These are phyloP conservation scores for Mionectes olivaceus DNA, from an alignment of 2,797 vertebrate species.

Conservation along the genomic window DNA sequence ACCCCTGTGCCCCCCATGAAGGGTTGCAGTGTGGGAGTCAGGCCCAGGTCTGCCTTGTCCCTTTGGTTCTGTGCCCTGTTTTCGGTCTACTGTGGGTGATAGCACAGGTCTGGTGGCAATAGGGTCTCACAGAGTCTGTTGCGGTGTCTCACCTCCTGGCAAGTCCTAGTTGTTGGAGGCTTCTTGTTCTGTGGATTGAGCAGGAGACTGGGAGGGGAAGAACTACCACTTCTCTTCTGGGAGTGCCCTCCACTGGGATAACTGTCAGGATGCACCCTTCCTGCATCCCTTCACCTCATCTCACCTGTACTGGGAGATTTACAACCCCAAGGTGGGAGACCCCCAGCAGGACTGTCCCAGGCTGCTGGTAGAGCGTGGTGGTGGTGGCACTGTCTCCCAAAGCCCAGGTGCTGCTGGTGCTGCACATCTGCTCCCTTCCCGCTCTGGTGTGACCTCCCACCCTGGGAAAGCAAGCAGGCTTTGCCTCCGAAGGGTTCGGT, in stretches of 20 bases:
- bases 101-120: background rate
- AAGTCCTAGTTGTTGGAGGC: background rate
- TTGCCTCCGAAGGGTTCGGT: conserved; percentile 36
- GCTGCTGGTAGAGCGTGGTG: rapidly evolving
- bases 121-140: background rate
- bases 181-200: background rate
- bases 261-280: background rate
- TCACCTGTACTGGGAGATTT: background rate
- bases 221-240: background rate
- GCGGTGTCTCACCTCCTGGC: conserved; percentile 11
- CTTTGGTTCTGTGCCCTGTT: background rate
- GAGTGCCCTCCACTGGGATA: background rate
- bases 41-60: background rate
- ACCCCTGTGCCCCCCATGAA: background rate
- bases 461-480: conserved; percentile 25
- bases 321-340: background rate
- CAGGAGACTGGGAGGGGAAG: background rate
- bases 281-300: rapidly evolving
- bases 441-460: background rate
- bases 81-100: background rate
- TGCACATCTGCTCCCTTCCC: background rate
- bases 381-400: background rate
- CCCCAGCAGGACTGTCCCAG: rapidly evolving
- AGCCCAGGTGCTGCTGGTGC: background rate
- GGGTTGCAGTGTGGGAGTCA: background rate